phyloP scores from a whole-genome alignment of 2,113 vertebrate genomes.

The Ameiurus melas region DNA sequence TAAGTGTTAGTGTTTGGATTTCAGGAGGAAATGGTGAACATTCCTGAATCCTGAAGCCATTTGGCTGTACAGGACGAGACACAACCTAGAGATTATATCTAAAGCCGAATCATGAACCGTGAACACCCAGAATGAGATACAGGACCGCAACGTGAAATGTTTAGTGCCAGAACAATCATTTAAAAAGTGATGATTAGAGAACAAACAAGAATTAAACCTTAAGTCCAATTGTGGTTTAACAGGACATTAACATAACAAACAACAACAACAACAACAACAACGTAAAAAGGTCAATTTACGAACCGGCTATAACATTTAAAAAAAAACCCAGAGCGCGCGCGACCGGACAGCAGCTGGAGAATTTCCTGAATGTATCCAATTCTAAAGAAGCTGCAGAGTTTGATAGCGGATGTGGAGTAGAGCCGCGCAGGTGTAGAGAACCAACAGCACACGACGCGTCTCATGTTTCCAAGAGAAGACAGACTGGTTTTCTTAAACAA shows the following conservation, averaged over 20 bases:
- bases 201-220: neutral
- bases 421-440: neutral
- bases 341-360: neutral
- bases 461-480: slow-evolving; percentile 23
- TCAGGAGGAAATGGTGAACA: slow-evolving; percentile 82
- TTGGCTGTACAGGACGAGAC: slow-evolving; percentile 50
- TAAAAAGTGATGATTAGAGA: neutral
- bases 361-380: neutral
- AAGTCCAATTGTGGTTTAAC: no score
- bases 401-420: neutral
- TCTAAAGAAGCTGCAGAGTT: neutral
- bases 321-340: neutral
- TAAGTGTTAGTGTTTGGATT: slow-evolving; percentile 49
- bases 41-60: slow-evolving; percentile 80
- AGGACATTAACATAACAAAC: neutral
- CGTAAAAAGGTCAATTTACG: neutral
- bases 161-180: neutral
- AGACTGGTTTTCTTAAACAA: slow-evolving; percentile 29
- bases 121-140: neutral
- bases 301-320: neutral
- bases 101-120: neutral
- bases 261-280: no score
- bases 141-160: neutral
- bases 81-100: slow-evolving; percentile 41
- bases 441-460: neutral